Base-by-base conservation (phyloP, 2,797 vertebrate genomes). In the Premnoplex brunnescens region DNA sequence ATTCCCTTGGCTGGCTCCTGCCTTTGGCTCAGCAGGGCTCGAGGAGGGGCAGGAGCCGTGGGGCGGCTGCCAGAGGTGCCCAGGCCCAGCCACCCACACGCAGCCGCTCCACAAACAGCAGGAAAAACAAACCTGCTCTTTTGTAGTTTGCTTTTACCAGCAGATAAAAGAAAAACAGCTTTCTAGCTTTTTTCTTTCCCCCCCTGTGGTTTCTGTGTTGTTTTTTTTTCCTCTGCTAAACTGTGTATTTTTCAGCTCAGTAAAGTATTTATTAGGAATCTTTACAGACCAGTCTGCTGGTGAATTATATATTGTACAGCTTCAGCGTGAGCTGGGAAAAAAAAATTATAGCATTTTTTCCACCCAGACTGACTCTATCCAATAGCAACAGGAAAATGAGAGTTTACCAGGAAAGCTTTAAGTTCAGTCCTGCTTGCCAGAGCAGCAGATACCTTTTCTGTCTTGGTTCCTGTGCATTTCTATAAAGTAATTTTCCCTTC, bases 371-470 rank as follows among this genome's bases (percentile, higher is more conserved):
- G 89, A 69, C 85, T 95, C 88, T 93, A 22, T 94, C 96, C 96
- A 96, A 95, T 95, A 93, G 94, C 69, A 95, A 39, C 72, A 90
- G 95, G 94, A 96, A 97, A 95, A 94, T 85, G 69, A 72, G 82
- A 21, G 36, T 81, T 94, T 71, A 91, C 64, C 56, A 72, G 82
- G 63, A 94, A 89, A 94, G 82, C 91, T 91, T 92, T 83, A 66
- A 94, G 88, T 71, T 86, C 49, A 86, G 73, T 10, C 41, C 54
- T 86, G 66, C 89, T 62, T 68, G 82, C 89, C 91, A 92, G 91
- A 84, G 90, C 76, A 81, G 96, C 94, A 75, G 94, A 93, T 43
- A 62, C 82, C 54, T 91, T 86, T 80, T 91, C 76, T 91, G 82
- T 28, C 62, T 54, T 6, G 62, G 18, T 81, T 77, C 58, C 14